Percentiles rank a stretch among this genome's conserved stretches.
These are phyloP conservation scores for Cepaea hortensis DNA, from an alignment of 2,888 invertebrate genomes.

Conservation along the genomic window DNA sequence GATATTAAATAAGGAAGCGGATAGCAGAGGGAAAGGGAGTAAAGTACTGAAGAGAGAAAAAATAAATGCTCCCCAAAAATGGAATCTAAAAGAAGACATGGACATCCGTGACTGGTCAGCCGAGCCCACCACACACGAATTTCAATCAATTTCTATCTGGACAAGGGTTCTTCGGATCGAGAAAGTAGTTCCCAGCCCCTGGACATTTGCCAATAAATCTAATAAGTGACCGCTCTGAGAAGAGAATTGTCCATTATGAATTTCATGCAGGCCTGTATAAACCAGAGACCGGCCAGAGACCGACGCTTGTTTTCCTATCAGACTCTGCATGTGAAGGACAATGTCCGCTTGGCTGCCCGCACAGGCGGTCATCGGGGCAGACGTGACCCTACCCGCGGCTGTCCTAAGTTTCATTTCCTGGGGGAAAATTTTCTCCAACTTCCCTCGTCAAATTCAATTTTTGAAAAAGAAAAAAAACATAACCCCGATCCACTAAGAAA, in stretches of 20 bases:
- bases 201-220: slow-evolving; percentile 48
- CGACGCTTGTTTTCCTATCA: slow-evolving; percentile 13
- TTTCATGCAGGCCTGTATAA: slow-evolving; percentile 44
- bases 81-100: slow-evolving; percentile 31
- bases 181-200: slow-evolving; percentile 27
- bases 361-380: slow-evolving; percentile 21
- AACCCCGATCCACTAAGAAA: no score
- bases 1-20: no score
- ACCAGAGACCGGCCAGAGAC: background rate
- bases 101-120: slow-evolving; percentile 29
- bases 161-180: slow-evolving; percentile 42
- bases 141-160: slow-evolving; percentile 48
- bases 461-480: slow-evolving; percentile 17
- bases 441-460: slow-evolving; percentile 34
- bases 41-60: background rate
- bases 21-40: no score
- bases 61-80: slow-evolving; percentile 22
- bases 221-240: slow-evolving; percentile 40
- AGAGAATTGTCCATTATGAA: slow-evolving; percentile 47
- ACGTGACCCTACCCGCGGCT: slow-evolving; percentile 9
- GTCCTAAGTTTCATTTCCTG: slow-evolving; percentile 39
- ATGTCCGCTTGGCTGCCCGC: slow-evolving; percentile 24
- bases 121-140: slow-evolving; percentile 15
- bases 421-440: slow-evolving; percentile 32
- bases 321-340: slow-evolving; percentile 26